Conservation (phyloP, 92 coral and sea anemone species). For the Zoanthus sociatus region DNA sequence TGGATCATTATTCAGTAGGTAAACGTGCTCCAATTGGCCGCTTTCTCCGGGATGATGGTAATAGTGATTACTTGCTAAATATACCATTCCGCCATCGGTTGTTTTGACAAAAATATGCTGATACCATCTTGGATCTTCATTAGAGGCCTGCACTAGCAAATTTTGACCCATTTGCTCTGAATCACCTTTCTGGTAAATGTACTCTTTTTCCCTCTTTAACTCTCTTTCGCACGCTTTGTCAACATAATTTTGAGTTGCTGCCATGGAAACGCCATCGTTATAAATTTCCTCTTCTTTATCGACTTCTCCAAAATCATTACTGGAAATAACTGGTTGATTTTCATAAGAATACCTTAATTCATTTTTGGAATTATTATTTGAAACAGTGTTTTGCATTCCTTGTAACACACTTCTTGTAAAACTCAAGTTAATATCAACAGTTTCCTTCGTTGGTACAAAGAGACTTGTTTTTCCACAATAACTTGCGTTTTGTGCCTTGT, state of each 20-base stretch:
- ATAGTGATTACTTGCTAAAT: slow-evolving; percentile 21
- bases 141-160: slow-evolving; percentile 30
- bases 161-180: slow-evolving; percentile 24
- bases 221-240: background rate
- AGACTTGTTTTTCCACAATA: slow-evolving; percentile 9
- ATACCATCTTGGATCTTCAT: slow-evolving; percentile 45
- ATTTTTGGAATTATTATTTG: background rate
- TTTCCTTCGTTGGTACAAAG: slow-evolving; percentile 5
- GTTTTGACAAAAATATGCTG: slow-evolving; percentile 34
- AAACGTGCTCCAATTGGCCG: slow-evolving; percentile 18
- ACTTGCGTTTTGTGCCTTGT: background rate
- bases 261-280: background rate
- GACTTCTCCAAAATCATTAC: background rate
- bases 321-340: slow-evolving; percentile 5
- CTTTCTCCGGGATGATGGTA: slow-evolving; percentile 25
- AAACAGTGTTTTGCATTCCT: slow-evolving; percentile 13
- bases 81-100: slow-evolving; percentile 4
- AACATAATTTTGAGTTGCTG: background rate
- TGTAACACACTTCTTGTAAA: slow-evolving; percentile 35
- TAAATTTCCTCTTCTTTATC: background rate
- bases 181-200: background rate
- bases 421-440: slow-evolving; percentile 26
- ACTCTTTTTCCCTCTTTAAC: background rate
- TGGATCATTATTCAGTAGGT: background rate
- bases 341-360: background rate